Base-by-base conservation (phyloP, 2,113 vertebrate genomes). In the Elanus axillaris region DNA sequence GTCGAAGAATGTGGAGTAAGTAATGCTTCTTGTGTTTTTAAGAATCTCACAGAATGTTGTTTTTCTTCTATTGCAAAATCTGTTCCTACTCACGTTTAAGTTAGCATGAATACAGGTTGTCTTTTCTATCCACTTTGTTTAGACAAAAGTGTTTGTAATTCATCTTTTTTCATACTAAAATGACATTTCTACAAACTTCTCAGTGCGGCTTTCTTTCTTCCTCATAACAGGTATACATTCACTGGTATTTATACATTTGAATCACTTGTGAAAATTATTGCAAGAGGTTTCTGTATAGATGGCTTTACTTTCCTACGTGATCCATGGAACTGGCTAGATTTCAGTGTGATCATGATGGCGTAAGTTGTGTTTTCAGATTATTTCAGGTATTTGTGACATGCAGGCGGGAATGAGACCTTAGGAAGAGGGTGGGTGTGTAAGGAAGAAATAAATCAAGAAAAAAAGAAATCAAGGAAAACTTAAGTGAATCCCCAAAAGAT, bases 1-100 rank as follows among this genome's bases (percentile, higher is more conserved):
- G 99, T 99, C 99, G 68, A 99, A 99, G 98, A 99, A 99, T 98
- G 99, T 99, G 97, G 99, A 99, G 99, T 99, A 98, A 99, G 98
- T 99, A 98, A 45, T 3, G 1, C 20, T 63, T 22, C 13, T 68
- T n/a, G 15, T 77, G 9, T 26, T 87, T 32, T 23, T 66, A 5
- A 29, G 8, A n/a, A 20, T 26, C 59, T 29, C 58, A 7, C 22
- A 3, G 10, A 56, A 31, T 3, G 12, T 48, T 62, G 38, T 5
- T 36, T 29, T 29, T 4, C 18, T 50, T 56, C 66, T 34, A 0
- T 56, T 29, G 48, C 20, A 20, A 43, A 31, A 47, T 21, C 27
- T 16, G 8, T 7, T 36, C 43, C 58, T 50, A 1, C 79, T 31
- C 3, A 0, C 1, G 1, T 11, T 4, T 42, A 8, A 11, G 9